phyloP scores from a whole-genome alignment of 2,888 invertebrate species.

The Eretmocerus hayati region DNA sequence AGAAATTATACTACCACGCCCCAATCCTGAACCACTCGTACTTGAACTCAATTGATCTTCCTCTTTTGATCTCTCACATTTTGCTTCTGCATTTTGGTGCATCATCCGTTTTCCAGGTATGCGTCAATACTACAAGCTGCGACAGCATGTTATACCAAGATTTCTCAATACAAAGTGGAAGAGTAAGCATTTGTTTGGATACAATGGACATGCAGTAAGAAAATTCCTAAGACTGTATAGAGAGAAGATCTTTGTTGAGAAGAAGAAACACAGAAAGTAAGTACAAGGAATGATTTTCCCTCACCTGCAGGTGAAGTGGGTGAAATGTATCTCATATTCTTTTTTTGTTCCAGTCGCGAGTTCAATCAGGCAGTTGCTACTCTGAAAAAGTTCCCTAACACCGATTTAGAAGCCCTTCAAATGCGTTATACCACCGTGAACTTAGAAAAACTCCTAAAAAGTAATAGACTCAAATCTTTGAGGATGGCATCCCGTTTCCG shows the following conservation, averaged over 20 bases:
- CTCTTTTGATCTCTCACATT: too few relatives aligned
- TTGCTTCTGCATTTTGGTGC: too few relatives aligned
- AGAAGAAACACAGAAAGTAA: conserved; percentile 54
- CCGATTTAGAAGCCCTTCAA: conserved; percentile 64
- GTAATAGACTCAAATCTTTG: conserved; percentile 33
- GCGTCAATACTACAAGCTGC: conserved; percentile 41
- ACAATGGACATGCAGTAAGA: conserved; percentile 55
- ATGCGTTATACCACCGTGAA: conserved; percentile 70
- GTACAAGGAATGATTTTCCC: conserved; percentile 24
- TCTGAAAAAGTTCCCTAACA: conserved; percentile 68
- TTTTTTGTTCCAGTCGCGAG: conserved; percentile 35
- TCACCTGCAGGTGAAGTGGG: too few relatives aligned
- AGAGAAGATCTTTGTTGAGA: conserved; percentile 58
- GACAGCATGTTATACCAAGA: conserved; percentile 61
- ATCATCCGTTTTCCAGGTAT: conserved; percentile 38
- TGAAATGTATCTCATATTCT: too few relatives aligned
- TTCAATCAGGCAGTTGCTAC: conserved; percentile 33
- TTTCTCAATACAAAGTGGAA: conserved; percentile 62
- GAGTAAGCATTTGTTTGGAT: conserved; percentile 52
- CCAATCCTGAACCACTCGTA: too few relatives aligned
- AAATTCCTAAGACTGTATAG: conserved; percentile 57
- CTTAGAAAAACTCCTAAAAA: conserved; percentile 57
- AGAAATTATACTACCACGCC: too few relatives aligned
- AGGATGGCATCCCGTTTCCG: conserved; percentile 9
- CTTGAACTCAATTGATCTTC: too few relatives aligned